These are phyloP conservation scores for Cichlasoma orientale DNA, from an alignment of 2,797 vertebrate genomes.

Conservation along the genomic window DNA sequence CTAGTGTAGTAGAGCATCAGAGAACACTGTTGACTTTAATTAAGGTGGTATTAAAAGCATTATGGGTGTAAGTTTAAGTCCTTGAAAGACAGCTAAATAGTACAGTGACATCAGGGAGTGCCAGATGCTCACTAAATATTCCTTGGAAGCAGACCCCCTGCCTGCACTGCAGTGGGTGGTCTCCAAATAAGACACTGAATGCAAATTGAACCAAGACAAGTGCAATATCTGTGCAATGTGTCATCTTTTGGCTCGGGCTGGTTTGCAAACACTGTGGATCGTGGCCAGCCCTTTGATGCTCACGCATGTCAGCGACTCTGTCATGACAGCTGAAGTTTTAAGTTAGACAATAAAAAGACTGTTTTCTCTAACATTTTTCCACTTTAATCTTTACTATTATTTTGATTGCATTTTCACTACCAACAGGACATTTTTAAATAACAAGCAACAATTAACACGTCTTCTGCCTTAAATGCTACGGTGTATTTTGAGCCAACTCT, in stretches of 20 bases:
- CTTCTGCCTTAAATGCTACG: slow-evolving; percentile 21
- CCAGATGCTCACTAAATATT: slow-evolving; percentile 83
- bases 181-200: slow-evolving; percentile 62
- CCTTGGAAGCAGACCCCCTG: slow-evolving; percentile 52
- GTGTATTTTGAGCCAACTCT: background rate
- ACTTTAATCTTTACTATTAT: slow-evolving; percentile 21
- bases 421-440: slow-evolving; percentile 10
- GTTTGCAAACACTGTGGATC: slow-evolving; percentile 11
- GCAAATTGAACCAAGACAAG: slow-evolving; percentile 61
- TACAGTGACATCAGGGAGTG: slow-evolving; percentile 86
- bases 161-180: slow-evolving; percentile 53
- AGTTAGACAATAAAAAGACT: slow-evolving; percentile 2
- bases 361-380: slow-evolving; percentile 19
- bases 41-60: slow-evolving; percentile 75
- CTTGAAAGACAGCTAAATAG: slow-evolving; percentile 80
- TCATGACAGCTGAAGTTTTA: slow-evolving; percentile 7
- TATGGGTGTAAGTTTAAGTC: slow-evolving; percentile 68
- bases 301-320: slow-evolving; percentile 14
- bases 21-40: slow-evolving; percentile 72
- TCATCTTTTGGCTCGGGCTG: slow-evolving; percentile 39
- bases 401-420: slow-evolving; percentile 16
- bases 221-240: slow-evolving; percentile 53
- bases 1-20: slow-evolving; percentile 55
- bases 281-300: slow-evolving; percentile 2
- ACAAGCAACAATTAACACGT: slow-evolving; percentile 39